These are phyloP conservation scores for Drosophila nigromelanica DNA, from an alignment of 1,140 invertebrate genomes.

Conservation along the genomic window DNA sequence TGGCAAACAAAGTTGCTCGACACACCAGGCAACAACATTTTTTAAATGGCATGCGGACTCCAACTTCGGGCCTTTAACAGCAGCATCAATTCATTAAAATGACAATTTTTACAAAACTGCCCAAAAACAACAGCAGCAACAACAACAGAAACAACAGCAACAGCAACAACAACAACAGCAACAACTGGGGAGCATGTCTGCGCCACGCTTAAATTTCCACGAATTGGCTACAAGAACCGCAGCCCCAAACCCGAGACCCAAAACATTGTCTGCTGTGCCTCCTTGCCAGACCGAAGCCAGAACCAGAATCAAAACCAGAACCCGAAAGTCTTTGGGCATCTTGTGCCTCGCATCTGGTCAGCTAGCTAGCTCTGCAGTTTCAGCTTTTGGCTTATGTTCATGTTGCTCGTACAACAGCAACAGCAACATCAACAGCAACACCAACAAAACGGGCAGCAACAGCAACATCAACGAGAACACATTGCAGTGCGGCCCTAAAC, in stretches of 20 bases:
- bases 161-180: slow-evolving; percentile 56
- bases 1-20: slow-evolving; percentile 76
- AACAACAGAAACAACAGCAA: too few species aligned
- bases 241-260: slow-evolving; percentile 43
- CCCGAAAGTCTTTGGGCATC: slow-evolving; percentile 19
- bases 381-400: slow-evolving; percentile 61
- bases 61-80: slow-evolving; percentile 59
- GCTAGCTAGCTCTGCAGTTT: slow-evolving; percentile 17
- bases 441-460: slow-evolving; percentile 32
- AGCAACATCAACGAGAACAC: slow-evolving; percentile 39
- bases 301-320: slow-evolving; percentile 14
- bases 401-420: slow-evolving; percentile 69
- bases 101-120: slow-evolving; percentile 83
- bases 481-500: slow-evolving; percentile 78
- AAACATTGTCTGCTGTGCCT: slow-evolving; percentile 37
- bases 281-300: slow-evolving; percentile 21
- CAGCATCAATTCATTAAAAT: slow-evolving; percentile 83
- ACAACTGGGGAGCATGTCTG: slow-evolving; percentile 78
- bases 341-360: slow-evolving; percentile 12
- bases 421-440: slow-evolving; percentile 30
- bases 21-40: slow-evolving; percentile 76
- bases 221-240: slow-evolving; percentile 79
- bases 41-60: slow-evolving; percentile 72
- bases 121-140: slow-evolving; percentile 74
- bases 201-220: slow-evolving; percentile 81